phyloP scores from a whole-genome alignment of 2,113 vertebrate genomes.

The Cyanistes caeruleus region DNA sequence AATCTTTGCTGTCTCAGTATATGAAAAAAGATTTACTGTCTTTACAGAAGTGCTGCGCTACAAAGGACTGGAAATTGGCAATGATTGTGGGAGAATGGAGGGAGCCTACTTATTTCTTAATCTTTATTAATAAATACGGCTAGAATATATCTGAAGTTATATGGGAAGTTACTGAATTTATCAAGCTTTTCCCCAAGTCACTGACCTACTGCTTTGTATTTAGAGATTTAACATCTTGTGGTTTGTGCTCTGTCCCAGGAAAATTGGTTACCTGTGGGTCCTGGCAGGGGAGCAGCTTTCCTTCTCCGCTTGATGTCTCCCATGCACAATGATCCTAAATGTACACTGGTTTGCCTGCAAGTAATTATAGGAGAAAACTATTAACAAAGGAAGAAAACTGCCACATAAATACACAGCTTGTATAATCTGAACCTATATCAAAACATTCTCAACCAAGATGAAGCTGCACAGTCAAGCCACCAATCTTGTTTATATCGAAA shows the following conservation, averaged over 20 bases:
- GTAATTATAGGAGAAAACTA: constrained; percentile 79
- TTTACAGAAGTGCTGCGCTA: background rate
- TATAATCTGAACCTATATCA: constrained; percentile 76
- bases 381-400: constrained; percentile 72
- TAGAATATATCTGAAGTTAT: background rate
- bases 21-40: background rate
- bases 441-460: constrained; percentile 76
- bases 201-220: constrained; percentile 19
- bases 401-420: constrained; percentile 71
- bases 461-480: constrained; percentile 80
- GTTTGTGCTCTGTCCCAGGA: constrained; percentile 7
- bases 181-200: background rate
- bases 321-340: constrained; percentile 94
- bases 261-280: constrained; percentile 86
- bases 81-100: background rate
- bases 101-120: background rate
- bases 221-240: constrained; percentile 23
- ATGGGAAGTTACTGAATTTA: constrained; percentile 15
- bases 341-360: constrained; percentile 94
- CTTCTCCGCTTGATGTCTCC: constrained; percentile 97
- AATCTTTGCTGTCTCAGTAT: background rate
- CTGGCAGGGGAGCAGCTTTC: constrained; percentile 91
- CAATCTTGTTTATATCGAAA: constrained; percentile 95
- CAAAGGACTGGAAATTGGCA: constrained; percentile 3
- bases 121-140: background rate